Base-by-base conservation (phyloP, 2,113 vertebrate species). In the Chloropsis hardwickii region DNA sequence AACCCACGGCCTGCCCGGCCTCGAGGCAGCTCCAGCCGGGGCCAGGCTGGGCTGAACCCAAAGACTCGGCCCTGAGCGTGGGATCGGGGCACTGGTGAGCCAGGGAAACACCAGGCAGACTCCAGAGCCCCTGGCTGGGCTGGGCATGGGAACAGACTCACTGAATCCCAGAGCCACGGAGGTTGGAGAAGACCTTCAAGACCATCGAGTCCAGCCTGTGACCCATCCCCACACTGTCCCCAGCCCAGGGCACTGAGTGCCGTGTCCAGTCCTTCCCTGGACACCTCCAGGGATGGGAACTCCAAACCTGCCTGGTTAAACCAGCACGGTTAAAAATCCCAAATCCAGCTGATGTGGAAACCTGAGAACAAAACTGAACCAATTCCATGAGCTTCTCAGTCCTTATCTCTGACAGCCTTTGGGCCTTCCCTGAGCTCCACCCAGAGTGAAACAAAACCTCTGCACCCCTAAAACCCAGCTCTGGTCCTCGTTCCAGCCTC, bases 201-300 rank as follows among this genome's bases (percentile, higher is more conserved):
- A 16, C 11, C 42, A 39, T 21, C 0, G 0, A 69, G 14, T 14
- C 14, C 53, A n/a, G n/a, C 1, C 29, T n/a, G 44, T 19, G 35
- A 2, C 14, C 35, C 28, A 48, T n/a, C 5, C 28, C 44, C 42
- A 48, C 17, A 17, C 9, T 40, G 28, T 22, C 17, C 6, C 28
- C 78, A 47, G 33, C 40, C 40, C 77, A 39, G 28, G 39, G 51
- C 51, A 1, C n/a, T 9, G n/a, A 48, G 53, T 39, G 29, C 23
- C 42, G 37, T 4, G 0, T 69, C 42, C 42, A 39, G 27, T 6
- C 10, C 17, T 22, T 57, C 22, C 78, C 0, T 22, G 42, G 51
- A 48, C 28, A 67, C 42, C 28, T 39, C n/a, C 62, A 47, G n/a
- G 28, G 62, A 57, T 11, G n/a, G 28, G 40, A 3, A 58, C 23